Conservation (phyloP, 1,140 invertebrate genomes). For the Mactra quadrangularis region DNA sequence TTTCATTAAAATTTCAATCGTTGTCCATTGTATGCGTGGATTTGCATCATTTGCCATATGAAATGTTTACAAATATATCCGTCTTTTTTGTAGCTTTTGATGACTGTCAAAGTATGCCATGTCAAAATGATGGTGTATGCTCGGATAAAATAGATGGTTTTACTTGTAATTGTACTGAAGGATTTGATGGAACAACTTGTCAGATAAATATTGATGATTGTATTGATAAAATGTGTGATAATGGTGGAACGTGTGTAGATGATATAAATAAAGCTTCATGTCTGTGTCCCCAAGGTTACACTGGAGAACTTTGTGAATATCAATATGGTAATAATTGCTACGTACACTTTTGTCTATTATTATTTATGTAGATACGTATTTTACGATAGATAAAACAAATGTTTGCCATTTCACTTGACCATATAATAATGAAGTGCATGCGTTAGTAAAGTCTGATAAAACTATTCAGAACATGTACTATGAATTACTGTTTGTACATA, state of each 20-base stretch:
- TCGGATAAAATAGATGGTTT: not conserved
- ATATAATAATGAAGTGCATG: no score
- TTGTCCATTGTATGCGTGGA: no score
- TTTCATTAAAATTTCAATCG: no score
- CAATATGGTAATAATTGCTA: not conserved
- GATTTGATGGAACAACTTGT: not conserved
- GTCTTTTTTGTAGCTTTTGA: not conserved
- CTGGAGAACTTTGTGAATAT: not conserved
- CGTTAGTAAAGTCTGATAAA: no score
- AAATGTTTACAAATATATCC: no score
- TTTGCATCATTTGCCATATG: no score
- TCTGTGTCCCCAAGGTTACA: not conserved
- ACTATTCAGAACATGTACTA: no score
- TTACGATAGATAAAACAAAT: no score
- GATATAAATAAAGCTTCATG: not conserved
- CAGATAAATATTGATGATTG: conserved; percentile 5
- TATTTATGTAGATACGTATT: no score
- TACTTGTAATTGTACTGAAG: not conserved
- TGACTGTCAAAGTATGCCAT: not conserved
- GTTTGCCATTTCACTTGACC: no score
- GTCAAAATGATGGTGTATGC: not conserved
- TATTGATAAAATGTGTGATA: not conserved
- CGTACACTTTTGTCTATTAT: no score
- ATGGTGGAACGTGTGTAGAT: conserved; percentile 16
- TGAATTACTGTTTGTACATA: no score